Conservation (phyloP, 35 echinoderm and acorn worm species). For the Ophiothrix spiculata region DNA sequence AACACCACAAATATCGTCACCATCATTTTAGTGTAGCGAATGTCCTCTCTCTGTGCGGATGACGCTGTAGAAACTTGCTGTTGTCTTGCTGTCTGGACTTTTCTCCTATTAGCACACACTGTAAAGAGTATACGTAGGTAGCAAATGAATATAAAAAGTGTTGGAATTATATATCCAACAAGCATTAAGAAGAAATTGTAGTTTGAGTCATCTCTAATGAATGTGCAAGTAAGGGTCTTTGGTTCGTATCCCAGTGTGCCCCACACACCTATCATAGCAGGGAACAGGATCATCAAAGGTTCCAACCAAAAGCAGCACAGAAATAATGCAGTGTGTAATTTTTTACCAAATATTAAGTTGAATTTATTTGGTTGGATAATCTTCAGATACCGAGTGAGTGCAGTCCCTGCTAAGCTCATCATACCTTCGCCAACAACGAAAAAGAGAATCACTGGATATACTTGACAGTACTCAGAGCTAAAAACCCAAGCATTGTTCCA, state of each 20-base stretch:
- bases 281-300: slow-evolving; percentile 34
- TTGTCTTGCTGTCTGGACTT: no score
- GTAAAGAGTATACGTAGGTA: slow-evolving; percentile 31
- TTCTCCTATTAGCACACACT: slow-evolving; percentile 14
- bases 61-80: no score
- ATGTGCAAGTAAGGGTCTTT: slow-evolving; percentile 31
- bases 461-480: slow-evolving; percentile 16
- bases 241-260: slow-evolving; percentile 41
- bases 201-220: slow-evolving; percentile 13
- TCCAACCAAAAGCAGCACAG: slow-evolving; percentile 12
- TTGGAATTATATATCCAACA: slow-evolving; percentile 24
- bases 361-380: slow-evolving; percentile 21
- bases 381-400: slow-evolving; percentile 31
- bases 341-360: slow-evolving; percentile 18
- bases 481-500: slow-evolving; percentile 35
- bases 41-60: slow-evolving; percentile 38
- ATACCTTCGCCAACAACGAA: slow-evolving; percentile 24
- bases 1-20: slow-evolving; percentile 37
- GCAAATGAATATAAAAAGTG: slow-evolving; percentile 25
- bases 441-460: slow-evolving; percentile 28
- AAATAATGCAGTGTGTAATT: not conserved
- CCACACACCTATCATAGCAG: slow-evolving; percentile 39
- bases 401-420: slow-evolving; percentile 27
- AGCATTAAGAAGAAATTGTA: slow-evolving; percentile 44
- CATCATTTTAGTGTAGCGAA: slow-evolving; percentile 50